Evolutionary conservation across 2,797 vertebrate species (phyloP).

Genomic region (Megaceryle alcyon): DNA sequence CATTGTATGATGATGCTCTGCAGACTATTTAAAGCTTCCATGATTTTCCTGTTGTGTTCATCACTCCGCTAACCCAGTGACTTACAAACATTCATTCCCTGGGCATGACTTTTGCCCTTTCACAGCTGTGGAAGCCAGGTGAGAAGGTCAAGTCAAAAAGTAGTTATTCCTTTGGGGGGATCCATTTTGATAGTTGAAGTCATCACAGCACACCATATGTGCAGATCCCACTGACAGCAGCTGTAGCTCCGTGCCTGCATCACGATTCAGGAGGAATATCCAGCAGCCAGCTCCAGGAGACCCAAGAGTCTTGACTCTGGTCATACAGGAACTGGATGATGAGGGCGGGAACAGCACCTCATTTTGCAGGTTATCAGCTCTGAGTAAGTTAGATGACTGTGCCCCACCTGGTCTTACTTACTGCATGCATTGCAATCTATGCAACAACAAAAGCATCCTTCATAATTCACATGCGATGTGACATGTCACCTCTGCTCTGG

Average conservation of each 20-base stretch:
- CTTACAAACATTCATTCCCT: neutral
- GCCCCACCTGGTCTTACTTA: neutral
- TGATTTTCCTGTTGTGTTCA: neutral
- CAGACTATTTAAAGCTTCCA: neutral
- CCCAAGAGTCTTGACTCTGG: neutral
- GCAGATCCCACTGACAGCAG: neutral
- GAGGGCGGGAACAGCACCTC: neutral
- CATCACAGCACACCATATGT: neutral
- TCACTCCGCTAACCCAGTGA: neutral
- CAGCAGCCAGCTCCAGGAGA: neutral
- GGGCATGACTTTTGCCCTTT: neutral
- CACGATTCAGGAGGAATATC: rapidly evolving
- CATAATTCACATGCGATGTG: neutral
- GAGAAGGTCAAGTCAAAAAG: neutral
- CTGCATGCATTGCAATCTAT: neutral
- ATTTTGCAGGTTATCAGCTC: neutral
- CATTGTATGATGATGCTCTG: neutral
- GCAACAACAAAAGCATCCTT: neutral
- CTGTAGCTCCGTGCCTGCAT: neutral
- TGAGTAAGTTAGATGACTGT: neutral
- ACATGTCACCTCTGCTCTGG: neutral
- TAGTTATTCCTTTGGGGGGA: neutral
- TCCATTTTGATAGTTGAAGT: neutral
- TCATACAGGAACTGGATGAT: neutral
- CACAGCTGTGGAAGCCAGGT: neutral